Evolutionary conservation across 1,140 invertebrate genomes (phyloP).

Genomic region (Lasioglossum baleicum): DNA sequence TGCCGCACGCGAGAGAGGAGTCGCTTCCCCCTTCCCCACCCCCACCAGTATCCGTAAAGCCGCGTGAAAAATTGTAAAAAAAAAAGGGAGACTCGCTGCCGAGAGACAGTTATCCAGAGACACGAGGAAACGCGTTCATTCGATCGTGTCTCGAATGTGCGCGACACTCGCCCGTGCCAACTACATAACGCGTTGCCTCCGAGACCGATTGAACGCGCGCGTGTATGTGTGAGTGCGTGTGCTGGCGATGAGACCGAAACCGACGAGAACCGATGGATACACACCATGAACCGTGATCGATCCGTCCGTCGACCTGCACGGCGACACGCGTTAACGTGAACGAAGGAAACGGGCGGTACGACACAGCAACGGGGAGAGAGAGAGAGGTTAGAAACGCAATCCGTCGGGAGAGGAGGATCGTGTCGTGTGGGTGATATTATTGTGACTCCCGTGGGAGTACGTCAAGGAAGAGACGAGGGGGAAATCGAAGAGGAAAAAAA

Average conservation of each 20-base stretch:
- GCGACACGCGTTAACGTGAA: conserved; percentile 34
- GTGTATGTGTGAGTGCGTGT: too few species aligned
- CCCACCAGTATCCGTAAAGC: too few species aligned
- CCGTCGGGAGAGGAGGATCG: neutral
- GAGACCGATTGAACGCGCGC: too few species aligned
- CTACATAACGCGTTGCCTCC: neutral
- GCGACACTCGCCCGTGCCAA: neutral
- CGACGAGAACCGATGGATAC: conserved; percentile 23
- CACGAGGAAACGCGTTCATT: neutral
- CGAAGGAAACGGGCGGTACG: too few species aligned
- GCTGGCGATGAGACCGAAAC: conserved; percentile 7
- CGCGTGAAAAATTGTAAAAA: conserved; percentile 13
- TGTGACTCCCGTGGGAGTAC: neutral
- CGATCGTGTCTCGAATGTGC: neutral
- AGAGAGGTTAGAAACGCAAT: conserved; percentile 21
- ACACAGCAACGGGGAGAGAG: neutral
- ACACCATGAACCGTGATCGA: neutral
- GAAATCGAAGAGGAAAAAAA: conserved; percentile 7
- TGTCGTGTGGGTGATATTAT: conserved; percentile 26
- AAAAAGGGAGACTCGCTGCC: neutral
- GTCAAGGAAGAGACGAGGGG: conserved; percentile 15
- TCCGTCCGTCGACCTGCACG: conserved; percentile 13
- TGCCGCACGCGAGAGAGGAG: neutral
- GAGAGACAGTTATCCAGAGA: neutral
- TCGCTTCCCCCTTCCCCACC: too few species aligned